Conservation (phyloP, 2,888 invertebrate genomes). For the Oscheius myriophilus region DNA sequence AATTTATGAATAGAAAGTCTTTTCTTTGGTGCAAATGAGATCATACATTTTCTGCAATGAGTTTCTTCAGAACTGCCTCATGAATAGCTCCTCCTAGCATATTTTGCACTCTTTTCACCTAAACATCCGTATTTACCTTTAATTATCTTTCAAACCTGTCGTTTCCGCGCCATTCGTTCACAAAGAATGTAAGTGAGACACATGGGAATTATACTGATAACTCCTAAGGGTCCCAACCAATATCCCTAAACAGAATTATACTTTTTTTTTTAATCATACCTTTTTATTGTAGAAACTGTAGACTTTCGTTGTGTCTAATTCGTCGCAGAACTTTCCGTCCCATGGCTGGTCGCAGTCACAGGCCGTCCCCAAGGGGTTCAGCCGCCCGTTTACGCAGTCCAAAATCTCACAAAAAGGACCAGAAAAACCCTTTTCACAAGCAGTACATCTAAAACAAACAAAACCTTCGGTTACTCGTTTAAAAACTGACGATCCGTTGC, state of each 20-base stretch:
- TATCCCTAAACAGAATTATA: constrained; percentile 47
- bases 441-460: constrained; percentile 14
- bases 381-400: constrained; percentile 57
- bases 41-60: constrained; percentile 20
- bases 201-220: constrained; percentile 63
- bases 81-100: constrained; percentile 23
- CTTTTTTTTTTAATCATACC: constrained; percentile 26
- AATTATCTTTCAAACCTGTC: constrained; percentile 51
- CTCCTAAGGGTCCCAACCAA: constrained; percentile 66
- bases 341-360: constrained; percentile 48
- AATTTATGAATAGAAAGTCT: no score
- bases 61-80: constrained; percentile 18
- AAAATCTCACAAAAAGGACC: constrained; percentile 60
- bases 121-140: neutral
- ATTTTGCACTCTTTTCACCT: constrained; percentile 22
- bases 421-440: constrained; percentile 52
- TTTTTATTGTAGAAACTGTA: constrained; percentile 52
- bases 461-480: neutral
- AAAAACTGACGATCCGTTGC: constrained; percentile 55
- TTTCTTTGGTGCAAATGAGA: neutral
- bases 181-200: constrained; percentile 62
- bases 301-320: constrained; percentile 40
- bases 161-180: constrained; percentile 63
- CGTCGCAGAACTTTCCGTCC: constrained; percentile 45
- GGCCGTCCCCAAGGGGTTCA: constrained; percentile 36